Percentiles rank a stretch among this genome's conserved stretches.
Conservation (phyloP, 2,113 vertebrate genomes). For the Chamaetylas fuelleborni region DNA sequence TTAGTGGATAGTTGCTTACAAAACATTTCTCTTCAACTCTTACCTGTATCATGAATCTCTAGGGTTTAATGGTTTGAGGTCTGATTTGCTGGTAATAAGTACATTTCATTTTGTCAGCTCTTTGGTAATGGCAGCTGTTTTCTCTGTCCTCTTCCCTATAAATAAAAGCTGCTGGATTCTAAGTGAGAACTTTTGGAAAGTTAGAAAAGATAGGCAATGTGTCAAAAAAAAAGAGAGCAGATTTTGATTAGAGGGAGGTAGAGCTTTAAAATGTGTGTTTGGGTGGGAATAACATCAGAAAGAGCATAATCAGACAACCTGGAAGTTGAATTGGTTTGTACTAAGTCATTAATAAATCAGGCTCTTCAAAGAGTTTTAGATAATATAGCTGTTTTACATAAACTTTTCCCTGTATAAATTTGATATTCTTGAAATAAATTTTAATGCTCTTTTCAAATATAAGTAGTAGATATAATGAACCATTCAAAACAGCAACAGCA, state of each 20-base stretch:
- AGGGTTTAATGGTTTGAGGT: neutral
- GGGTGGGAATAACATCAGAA: neutral
- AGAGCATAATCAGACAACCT: neutral
- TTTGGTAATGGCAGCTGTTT: neutral
- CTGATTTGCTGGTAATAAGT: neutral
- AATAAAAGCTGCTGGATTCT: neutral
- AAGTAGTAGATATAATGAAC: neutral
- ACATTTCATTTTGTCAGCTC: neutral
- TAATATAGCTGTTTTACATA: neutral
- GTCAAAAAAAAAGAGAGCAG: neutral
- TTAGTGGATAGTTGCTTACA: neutral
- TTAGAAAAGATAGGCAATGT: neutral
- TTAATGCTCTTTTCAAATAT: neutral
- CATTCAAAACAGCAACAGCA: neutral
- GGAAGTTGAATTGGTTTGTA: neutral
- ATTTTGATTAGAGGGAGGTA: neutral
- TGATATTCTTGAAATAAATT: neutral
- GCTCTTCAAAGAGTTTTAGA: neutral
- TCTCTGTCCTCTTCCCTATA: neutral
- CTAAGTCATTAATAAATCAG: neutral
- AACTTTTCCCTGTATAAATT: neutral
- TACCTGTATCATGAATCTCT: neutral
- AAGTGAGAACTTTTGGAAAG: neutral
- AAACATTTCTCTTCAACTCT: neutral
- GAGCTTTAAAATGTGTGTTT: neutral